A percentile compares a stretch with the other conserved stretches of the same genome.
Conservation (phyloP, 2,113 vertebrate genomes). For the Poicephalus meyeri region DNA sequence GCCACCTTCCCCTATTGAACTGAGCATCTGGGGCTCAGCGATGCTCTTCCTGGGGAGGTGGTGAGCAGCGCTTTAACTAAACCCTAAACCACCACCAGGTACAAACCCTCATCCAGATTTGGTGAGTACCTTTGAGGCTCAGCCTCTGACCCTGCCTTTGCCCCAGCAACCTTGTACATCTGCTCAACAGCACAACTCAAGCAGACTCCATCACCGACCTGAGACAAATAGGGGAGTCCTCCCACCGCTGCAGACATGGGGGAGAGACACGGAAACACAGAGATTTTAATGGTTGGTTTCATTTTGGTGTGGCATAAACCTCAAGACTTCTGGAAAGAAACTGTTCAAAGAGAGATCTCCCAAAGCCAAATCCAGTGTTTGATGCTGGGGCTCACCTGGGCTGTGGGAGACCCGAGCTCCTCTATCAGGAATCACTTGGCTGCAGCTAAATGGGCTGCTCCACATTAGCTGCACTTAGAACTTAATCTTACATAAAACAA, state of each 20-base stretch:
- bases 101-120: background rate
- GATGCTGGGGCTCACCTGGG: background rate
- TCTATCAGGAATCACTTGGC: background rate
- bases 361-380: background rate
- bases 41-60: background rate
- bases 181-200: background rate
- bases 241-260: background rate
- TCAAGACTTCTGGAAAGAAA: background rate
- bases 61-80: background rate
- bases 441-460: background rate
- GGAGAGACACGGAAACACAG: rapidly evolving
- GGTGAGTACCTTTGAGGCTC: background rate
- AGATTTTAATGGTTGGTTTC: background rate
- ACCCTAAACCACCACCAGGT: background rate
- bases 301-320: background rate
- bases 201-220: background rate
- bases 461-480: background rate
- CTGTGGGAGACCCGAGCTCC: background rate
- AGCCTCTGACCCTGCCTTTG: background rate
- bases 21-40: rapidly evolving
- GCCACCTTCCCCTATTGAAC: background rate
- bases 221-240: rapidly evolving
- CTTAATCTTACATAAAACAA: background rate
- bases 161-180: background rate
- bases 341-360: background rate